Conservation (phyloP, 1,140 invertebrate species). For the Ridgeia piscesae region DNA sequence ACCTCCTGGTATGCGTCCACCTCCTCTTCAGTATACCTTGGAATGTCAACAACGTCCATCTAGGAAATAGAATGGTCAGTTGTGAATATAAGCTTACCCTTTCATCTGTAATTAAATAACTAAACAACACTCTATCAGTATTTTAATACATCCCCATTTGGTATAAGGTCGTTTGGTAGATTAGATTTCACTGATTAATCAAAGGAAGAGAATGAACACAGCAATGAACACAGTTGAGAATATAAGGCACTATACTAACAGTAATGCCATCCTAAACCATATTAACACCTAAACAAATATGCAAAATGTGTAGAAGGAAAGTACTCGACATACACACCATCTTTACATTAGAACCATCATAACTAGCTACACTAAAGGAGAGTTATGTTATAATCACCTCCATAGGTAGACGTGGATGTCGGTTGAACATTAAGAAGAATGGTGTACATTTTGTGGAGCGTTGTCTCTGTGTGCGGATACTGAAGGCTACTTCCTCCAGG, state of each 20-base stretch:
- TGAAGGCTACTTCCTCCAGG: neutral
- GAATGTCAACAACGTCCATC: neutral
- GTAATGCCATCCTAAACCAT: no score
- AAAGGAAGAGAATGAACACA: no score
- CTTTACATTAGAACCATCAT: neutral
- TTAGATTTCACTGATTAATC: no score
- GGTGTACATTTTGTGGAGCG: neutral
- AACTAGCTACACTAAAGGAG: neutral
- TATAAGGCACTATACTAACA: neutral
- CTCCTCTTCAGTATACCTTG: neutral
- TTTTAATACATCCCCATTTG: no score
- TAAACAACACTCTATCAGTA: no score
- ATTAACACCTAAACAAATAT: no score
- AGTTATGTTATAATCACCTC: conserved; percentile 1
- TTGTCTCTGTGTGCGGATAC: neutral
- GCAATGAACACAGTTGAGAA: no score
- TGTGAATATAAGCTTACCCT: no score
- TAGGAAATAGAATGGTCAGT: neutral
- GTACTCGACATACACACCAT: neutral
- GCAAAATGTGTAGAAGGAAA: neutral
- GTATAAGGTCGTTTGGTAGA: no score
- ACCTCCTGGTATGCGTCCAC: neutral
- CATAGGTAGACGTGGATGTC: neutral
- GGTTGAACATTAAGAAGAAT: conserved; percentile 7
- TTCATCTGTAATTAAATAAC: no score